Evolutionary conservation across 2,888 invertebrate species (phyloP), one percentile per base, ranked within the genome.

Genomic region (Scaeva pyrastri): DNA sequence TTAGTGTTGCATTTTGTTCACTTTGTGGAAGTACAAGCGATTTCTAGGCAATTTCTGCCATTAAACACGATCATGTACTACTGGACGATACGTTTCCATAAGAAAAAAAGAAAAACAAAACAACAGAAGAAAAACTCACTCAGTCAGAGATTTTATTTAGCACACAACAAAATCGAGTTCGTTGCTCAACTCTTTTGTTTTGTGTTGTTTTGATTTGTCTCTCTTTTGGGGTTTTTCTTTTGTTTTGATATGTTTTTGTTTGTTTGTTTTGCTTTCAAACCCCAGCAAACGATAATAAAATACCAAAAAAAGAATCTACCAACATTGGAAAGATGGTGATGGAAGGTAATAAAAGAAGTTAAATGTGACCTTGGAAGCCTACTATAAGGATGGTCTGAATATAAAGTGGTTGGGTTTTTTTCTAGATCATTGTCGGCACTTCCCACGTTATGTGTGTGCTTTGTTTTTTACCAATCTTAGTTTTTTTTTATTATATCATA

Each of bases 131-230:
- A 60, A 68, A n/a, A 39, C 36, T 62, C 23, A 26, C 55, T 23
- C 39, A 45, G n/a, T 31, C 48, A 45, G 14, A 45, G 19, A 26
- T 43, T 55, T 31, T n/a, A 14, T 52, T 41, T 58, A 68, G 21
- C 19, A 56, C 14, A 58, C n/a, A 55, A 50, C 19, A 58, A 60
- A 58, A 48, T 19, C 45, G 12, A 87, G 87, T 87, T 87, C 82
- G 87, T 83, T 79, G 71, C 87, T 75, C 78, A 87, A 87, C 78
- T 82, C 78, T 87, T 78, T 87, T 87, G 78, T 87, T 82, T 82
- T 78, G n/a, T n/a, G n/a, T n/a, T 31, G 8, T 31, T 31, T 31
- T 31, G 70, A 60, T 76, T 77, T 55, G 50, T 7, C n/a, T 52
- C 14, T 66, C 41, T 64, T 81, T 45, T 36, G 14, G 12, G 21